Evolutionary conservation across 2,113 vertebrate species (phyloP), one percentile per base, ranked within the genome.

Genomic region (Calonectris borealis): DNA sequence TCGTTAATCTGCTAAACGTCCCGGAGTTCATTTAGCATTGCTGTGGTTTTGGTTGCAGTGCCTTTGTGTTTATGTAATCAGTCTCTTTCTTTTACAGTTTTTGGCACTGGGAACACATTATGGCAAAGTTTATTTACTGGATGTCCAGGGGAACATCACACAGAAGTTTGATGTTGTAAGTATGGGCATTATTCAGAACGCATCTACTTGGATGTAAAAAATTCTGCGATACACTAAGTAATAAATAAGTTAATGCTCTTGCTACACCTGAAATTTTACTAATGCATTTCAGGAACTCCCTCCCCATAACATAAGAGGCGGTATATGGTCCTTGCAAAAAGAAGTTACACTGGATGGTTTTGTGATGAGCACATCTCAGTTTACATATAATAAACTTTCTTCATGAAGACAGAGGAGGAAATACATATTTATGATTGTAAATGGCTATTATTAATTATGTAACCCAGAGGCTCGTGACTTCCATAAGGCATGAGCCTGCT

Each of bases 101-200:
- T 98, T 99, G 90, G 99, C 99, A 36, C 94, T 99, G 94, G 99
- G 99, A 91, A 99, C 99, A 6, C 99, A 99, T 97, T 99, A 99
- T 95, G 99, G 99, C 90, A 99, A 99, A 95, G 99, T 99, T 90
- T 99, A 98, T 97, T 98, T 99, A 87, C 98, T 99, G 96, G 99
- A 99, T 96, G 98, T 99, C 97, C 99, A 99, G 93, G 99, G 99
- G 94, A 99, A 99, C 96, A 98, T 99, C 93, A 99, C 99, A 34
- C 99, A 99, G 97, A 99, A 99, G 97, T 99, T 99, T 98, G 99
- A 99, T 95, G 98, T 99, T 94, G 99, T 99, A 98, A 99, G 99
- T 99, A 98, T 93, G 75, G 42, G 40, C 34, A 7, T 91, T 88
- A 81, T 78, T 92, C 26, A 78, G 11, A 81, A 42, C 19, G 36